Evolutionary conservation across 1,140 invertebrate genomes (phyloP).

Genomic region (Agrypnia vestita): DNA sequence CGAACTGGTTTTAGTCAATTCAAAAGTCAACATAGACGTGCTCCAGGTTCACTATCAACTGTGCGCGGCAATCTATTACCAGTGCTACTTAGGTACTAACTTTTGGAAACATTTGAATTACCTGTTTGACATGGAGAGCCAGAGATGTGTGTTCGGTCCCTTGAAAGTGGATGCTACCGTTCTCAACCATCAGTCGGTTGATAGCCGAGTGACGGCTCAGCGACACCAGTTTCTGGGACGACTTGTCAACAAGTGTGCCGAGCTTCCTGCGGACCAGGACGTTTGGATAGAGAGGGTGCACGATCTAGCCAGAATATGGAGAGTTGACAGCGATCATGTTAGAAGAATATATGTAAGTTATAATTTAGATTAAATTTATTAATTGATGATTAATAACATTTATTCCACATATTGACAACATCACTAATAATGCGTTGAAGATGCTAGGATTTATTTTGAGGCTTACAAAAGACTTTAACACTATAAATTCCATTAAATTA

Average conservation of each 20-base stretch:
- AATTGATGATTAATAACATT: too few relatives aligned
- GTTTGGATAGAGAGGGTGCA: constrained; percentile 82
- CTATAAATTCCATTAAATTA: too few relatives aligned
- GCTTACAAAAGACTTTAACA: too few relatives aligned
- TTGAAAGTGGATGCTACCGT: constrained; percentile 64
- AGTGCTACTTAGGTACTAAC: constrained; percentile 85
- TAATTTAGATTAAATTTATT: constrained; percentile 20
- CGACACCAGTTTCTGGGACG: constrained; percentile 78
- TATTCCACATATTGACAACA: too few relatives aligned
- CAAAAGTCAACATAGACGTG: constrained; percentile 82
- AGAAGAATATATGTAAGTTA: constrained; percentile 79
- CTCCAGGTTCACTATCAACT: constrained; percentile 87
- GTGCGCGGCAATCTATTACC: constrained; percentile 82
- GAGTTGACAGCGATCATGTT: constrained; percentile 83
- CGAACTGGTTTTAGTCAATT: constrained; percentile 84
- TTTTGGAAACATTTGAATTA: constrained; percentile 80
- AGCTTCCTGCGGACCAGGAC: constrained; percentile 70
- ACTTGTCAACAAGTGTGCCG: constrained; percentile 75
- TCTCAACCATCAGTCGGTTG: constrained; percentile 72
- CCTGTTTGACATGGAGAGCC: constrained; percentile 80
- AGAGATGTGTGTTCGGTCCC: constrained; percentile 60
- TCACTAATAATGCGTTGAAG: too few relatives aligned
- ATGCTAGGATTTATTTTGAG: too few relatives aligned
- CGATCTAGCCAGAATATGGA: constrained; percentile 85
- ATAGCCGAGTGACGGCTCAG: constrained; percentile 76